Conservation (phyloP, 2,113 vertebrate genomes). For the Alectura lathami region DNA sequence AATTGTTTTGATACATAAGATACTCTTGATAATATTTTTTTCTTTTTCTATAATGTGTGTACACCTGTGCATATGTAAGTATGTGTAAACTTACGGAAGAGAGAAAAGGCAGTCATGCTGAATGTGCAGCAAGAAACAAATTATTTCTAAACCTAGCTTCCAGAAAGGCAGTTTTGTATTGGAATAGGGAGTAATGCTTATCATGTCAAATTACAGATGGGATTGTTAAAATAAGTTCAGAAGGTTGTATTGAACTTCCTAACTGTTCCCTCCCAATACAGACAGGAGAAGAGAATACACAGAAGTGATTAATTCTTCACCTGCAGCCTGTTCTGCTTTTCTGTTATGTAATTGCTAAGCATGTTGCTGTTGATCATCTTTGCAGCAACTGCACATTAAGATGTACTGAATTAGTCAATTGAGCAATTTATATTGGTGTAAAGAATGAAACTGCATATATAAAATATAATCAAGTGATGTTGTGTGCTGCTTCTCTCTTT, state of each 20-base stretch:
- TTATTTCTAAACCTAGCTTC: neutral
- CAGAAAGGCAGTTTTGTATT: neutral
- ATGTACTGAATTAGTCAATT: constrained; percentile 37
- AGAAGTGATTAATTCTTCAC: constrained; percentile 9
- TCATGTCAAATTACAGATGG: neutral
- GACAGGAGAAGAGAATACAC: neutral
- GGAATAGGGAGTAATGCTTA: neutral
- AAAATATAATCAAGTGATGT: constrained; percentile 21
- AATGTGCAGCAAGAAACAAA: neutral
- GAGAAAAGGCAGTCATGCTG: neutral
- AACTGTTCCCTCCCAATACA: neutral
- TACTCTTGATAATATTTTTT: neutral
- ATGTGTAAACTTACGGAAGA: neutral
- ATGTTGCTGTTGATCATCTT: constrained; percentile 39
- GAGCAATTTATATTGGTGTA: constrained; percentile 32
- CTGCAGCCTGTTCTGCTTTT: constrained; percentile 6
- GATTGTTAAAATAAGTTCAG: neutral
- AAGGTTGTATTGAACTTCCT: neutral
- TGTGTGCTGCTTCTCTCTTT: constrained; percentile 8
- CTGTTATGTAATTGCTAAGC: neutral
- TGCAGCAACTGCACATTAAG: constrained; percentile 22
- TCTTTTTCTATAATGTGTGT: neutral
- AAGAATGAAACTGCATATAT: constrained; percentile 25
- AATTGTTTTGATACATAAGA: neutral
- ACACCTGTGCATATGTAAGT: neutral